Base-by-base conservation (phyloP, 2,888 invertebrate genomes). In the Lasioglossum malachurum region DNA sequence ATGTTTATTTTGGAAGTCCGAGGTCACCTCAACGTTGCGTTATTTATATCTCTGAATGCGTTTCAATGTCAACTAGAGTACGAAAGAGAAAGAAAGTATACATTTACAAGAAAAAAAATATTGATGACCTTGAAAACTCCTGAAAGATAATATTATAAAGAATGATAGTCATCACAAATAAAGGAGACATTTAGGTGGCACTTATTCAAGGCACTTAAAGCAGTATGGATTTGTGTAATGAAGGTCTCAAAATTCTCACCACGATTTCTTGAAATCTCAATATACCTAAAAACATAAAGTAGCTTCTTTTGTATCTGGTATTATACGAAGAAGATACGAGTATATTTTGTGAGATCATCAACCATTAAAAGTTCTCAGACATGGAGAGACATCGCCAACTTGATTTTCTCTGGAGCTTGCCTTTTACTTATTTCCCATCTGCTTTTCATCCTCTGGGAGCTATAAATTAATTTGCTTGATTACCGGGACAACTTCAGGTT, bases 381-480 rank as follows among this genome's bases (percentile, higher is more conserved):
- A 81, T 35, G 64, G 57, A 78, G 35, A 75, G 35, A 69, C 72
- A 78, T 49, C 57, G 72, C 49, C 35, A 77, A 78, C 87, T 88
- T 80, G 87, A 88, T 88, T 82, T 78, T 49, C 84, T 75, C 14
- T 53, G 38, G 80, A 90, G 85, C 87, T 80, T 88, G 38, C 77
- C 84, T 88, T 85, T 90, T 86, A 80, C 84, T 75, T 84, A 71
- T 84, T 89, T 82, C 80, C 78, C 76, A 73, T 31, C 46, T 75
- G 77, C 53, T 77, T 82, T 69, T 31, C 88, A 60, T 87, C 81
- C 90, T 60, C 23, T 88, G 88, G 89, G 87, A 72, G 74, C 71
- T 80, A 81, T 90, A 90, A 90, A 90, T 90, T 88, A 87, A 90
- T 90, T 90, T 85, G n/a, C 82, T 67, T 44, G 72, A 73, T 80